These are phyloP conservation scores for Phrynocephalus vlangalii DNA, from an alignment of 2,797 vertebrate genomes.

Conservation along the genomic window DNA sequence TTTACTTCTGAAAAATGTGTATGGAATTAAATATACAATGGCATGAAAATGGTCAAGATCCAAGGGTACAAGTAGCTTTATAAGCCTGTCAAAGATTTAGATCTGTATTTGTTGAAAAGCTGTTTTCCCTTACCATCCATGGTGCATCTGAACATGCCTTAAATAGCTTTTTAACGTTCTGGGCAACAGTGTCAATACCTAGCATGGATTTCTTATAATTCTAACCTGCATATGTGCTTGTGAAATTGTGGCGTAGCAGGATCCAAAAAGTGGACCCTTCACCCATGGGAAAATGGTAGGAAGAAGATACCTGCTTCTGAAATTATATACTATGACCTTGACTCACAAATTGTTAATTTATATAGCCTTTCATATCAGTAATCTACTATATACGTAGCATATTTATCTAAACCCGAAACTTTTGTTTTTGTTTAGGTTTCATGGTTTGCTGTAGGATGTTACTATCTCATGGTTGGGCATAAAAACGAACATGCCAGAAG, in stretches of 20 bases:
- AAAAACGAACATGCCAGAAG: constrained; percentile 97
- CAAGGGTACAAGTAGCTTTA: neutral
- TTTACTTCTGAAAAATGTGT: neutral
- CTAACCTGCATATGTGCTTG: neutral
- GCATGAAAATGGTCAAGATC: neutral
- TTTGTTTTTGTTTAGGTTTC: constrained; percentile 78
- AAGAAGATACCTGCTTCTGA: neutral
- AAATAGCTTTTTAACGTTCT: neutral
- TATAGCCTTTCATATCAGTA: constrained; percentile 5
- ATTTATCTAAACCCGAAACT: constrained; percentile 25
- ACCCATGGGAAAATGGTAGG: too few species aligned
- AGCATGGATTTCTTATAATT: neutral
- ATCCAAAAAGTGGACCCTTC: too few species aligned
- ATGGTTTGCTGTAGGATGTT: constrained; percentile 98
- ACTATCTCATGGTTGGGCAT: constrained; percentile 99
- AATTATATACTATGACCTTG: neutral
- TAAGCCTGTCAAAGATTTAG: neutral
- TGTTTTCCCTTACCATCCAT: too few species aligned
- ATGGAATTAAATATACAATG: too few species aligned
- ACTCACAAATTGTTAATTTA: neutral
- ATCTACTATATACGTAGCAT: constrained; percentile 2
- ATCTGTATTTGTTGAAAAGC: neutral
- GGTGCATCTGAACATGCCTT: too few species aligned
- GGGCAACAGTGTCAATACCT: neutral
- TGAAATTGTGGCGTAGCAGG: too few species aligned